Percentiles rank a stretch among this genome's conserved stretches.
phyloP scores from a whole-genome alignment of 2,888 invertebrate genomes.

The Pteria penguin region DNA sequence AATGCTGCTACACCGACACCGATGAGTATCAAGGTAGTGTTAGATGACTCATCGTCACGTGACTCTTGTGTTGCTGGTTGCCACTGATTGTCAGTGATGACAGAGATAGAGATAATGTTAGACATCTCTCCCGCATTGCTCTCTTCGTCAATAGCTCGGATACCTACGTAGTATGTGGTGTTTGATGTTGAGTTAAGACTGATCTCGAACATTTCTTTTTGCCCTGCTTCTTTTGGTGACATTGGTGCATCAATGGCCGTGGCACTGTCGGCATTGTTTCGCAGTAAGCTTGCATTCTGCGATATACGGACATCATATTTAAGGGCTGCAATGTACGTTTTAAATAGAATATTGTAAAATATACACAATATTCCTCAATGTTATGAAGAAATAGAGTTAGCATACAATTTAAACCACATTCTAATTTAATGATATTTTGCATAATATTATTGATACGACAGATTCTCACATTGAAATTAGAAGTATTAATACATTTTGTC shows the following conservation, averaged over 20 bases:
- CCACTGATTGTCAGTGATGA: neutral
- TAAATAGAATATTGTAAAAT: too few relatives aligned
- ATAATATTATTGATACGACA: too few relatives aligned
- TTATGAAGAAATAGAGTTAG: too few relatives aligned
- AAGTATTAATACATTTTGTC: too few relatives aligned
- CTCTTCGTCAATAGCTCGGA: neutral
- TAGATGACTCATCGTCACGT: too few relatives aligned
- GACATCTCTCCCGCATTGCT: constrained; percentile 1
- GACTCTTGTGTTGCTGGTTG: too few relatives aligned
- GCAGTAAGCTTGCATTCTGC: neutral
- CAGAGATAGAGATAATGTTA: neutral
- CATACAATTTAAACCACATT: too few relatives aligned
- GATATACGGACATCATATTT: neutral
- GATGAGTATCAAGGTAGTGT: too few relatives aligned
- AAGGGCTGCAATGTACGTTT: neutral
- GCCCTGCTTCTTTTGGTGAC: neutral
- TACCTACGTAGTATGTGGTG: neutral
- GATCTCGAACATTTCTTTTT: neutral
- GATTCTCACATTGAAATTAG: too few relatives aligned
- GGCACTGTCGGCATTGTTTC: neutral
- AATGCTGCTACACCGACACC: too few relatives aligned
- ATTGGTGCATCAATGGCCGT: neutral
- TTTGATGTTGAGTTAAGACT: neutral
- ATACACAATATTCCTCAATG: too few relatives aligned
- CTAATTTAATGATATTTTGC: too few relatives aligned